Base-by-base conservation (phyloP, 1,140 invertebrate genomes). In the Acromyrmex heyeri region DNA sequence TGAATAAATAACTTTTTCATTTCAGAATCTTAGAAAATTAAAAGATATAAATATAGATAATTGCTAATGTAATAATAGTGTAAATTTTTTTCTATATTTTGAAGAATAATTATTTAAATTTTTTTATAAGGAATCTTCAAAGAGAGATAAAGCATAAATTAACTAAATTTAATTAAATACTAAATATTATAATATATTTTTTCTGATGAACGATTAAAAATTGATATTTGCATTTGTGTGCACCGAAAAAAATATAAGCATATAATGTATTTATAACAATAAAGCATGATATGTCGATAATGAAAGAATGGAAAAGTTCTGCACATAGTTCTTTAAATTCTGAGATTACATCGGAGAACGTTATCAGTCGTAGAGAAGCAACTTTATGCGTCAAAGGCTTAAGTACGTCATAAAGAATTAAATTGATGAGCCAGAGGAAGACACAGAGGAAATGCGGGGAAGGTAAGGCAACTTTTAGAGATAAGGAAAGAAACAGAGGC, bases 401-500 rank as follows among this genome's bases (percentile, higher is more conserved):
- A 27, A 70, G 57, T 18, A 14, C 16, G 44, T 79, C 27, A 24
- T 16, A 8, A 38, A 21, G 24, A 18, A 70, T 38, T 24, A 57
- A 57, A 81, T 57, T 57, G 16, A 70, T 55, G 55, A 34, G 18
- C 34, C n/a, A 12, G 30, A n/a, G n/a, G 38, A 59, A 50, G 18
- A 48, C 57, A 21, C 12, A 14, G 24, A 21, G 16, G 44, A 61
- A 65, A 16, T 57, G 59, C 8, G 16, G 27, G 34, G 21, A n/a
- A 53, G 53, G 12, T 12, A 30, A 14, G 21, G 16, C 14, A 16
- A 24, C 10, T 24, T 44, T 44, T 14, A 81, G 50, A 44, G 50
- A 67, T 48, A 38, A 87, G 27, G n/a, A 67, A 90, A 92, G 86
- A 57, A 91, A 89, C 57, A 81, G 4, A 85, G 88, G 27, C 77